A percentile compares a stretch with the other conserved stretches of the same genome.
Evolutionary conservation across 2,113 vertebrate species (phyloP).

Genomic region (Megaceryle torquata): DNA sequence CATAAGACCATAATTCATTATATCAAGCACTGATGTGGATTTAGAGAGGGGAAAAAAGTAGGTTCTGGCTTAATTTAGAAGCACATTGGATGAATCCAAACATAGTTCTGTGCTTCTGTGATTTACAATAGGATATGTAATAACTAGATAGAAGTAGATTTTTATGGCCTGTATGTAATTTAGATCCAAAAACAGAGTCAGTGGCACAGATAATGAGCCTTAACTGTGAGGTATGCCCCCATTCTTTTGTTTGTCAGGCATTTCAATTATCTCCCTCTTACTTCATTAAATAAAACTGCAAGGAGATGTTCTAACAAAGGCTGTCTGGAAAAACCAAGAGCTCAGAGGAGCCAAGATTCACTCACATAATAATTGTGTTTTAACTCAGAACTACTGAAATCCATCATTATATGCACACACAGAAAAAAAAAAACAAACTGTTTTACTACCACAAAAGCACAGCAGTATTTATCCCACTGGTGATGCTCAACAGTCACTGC

Average conservation of each 20-base stretch:
- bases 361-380: not conserved
- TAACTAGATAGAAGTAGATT: constrained; percentile 7
- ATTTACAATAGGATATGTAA: not conserved
- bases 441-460: not conserved
- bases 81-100: not conserved
- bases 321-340: not conserved
- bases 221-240: constrained; percentile 16
- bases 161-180: not conserved
- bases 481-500: not conserved
- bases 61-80: not conserved
- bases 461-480: not conserved
- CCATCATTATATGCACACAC: not conserved
- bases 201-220: not conserved
- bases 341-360: not conserved
- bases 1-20: not conserved
- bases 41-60: not conserved
- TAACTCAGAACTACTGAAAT: not conserved
- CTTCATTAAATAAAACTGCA: constrained; percentile 35
- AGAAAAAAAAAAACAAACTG: not conserved
- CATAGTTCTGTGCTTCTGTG: not conserved
- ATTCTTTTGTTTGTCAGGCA: constrained; percentile 20
- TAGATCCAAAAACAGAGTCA: not conserved
- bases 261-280: constrained; percentile 30
- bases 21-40: not conserved
- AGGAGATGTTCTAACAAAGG: not conserved